Conservation (phyloP, 2,888 invertebrate species). For the Linhomoeus sp. region DNA sequence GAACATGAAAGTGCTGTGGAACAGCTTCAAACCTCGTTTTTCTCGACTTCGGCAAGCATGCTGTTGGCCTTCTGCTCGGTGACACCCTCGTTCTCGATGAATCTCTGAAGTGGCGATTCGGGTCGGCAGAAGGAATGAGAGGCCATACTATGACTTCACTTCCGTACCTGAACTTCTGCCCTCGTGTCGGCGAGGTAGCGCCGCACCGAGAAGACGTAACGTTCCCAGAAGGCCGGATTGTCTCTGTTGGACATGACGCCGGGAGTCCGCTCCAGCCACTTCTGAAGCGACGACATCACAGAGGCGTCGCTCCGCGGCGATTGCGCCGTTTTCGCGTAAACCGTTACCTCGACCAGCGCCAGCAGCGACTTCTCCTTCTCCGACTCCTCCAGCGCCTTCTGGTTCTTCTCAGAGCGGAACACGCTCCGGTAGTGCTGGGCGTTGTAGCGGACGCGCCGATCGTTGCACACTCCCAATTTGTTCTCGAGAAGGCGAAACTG, state of each 20-base stretch:
- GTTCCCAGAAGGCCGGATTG: constrained; percentile 83
- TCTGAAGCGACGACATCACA: constrained; percentile 28
- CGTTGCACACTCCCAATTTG: constrained; percentile 51
- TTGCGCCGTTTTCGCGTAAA: neutral
- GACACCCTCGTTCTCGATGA: too few species aligned
- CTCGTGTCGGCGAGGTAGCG: constrained; percentile 41
- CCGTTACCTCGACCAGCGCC: constrained; percentile 49
- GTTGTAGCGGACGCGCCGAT: constrained; percentile 75
- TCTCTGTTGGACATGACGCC: constrained; percentile 47
- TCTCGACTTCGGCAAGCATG: constrained; percentile 30
- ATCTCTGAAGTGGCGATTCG: too few species aligned
- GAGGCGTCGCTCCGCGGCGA: neutral
- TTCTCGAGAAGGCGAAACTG: constrained; percentile 87
- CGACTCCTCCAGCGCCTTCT: constrained; percentile 41
- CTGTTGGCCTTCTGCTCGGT: constrained; percentile 36
- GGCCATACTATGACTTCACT: too few species aligned
- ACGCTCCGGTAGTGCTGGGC: constrained; percentile 48
- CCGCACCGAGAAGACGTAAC: constrained; percentile 44
- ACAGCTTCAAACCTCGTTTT: constrained; percentile 32
- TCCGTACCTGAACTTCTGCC: constrained; percentile 23
- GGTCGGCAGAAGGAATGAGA: too few species aligned
- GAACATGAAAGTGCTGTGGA: neutral
- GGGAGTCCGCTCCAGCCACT: constrained; percentile 80
- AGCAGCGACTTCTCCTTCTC: constrained; percentile 65
- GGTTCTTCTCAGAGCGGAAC: constrained; percentile 47